Evolutionary conservation across 2,797 vertebrate genomes (phyloP).

Genomic region (Oreortyx pictus): DNA sequence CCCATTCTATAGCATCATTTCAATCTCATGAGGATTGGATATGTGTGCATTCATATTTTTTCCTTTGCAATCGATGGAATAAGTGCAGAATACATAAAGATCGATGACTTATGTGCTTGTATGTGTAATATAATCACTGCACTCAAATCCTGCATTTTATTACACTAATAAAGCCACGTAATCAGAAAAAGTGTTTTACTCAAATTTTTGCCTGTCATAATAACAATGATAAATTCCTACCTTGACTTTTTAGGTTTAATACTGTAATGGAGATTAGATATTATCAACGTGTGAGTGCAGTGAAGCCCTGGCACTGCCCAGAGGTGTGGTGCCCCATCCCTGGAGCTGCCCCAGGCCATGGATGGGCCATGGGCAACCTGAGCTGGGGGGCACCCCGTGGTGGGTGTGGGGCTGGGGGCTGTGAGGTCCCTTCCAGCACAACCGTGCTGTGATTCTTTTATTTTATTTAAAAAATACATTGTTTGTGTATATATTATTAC

Average conservation of each 20-base stretch:
- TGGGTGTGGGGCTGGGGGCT: neutral
- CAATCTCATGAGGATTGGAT: neutral
- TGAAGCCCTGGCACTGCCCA: neutral
- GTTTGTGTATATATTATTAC: neutral
- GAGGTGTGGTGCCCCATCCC: neutral
- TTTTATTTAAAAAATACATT: accelerated
- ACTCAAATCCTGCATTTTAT: neutral
- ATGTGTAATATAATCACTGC: accelerated
- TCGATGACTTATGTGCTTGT: accelerated
- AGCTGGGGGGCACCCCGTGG: neutral
- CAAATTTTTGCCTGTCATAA: neutral
- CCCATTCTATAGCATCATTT: neutral
- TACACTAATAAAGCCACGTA: accelerated
- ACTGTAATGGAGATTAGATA: accelerated
- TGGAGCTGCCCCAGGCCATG: neutral
- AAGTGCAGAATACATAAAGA: neutral
- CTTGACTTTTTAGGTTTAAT: neutral
- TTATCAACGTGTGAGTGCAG: neutral
- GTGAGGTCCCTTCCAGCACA: neutral
- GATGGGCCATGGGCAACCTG: neutral
- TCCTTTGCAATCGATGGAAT: no score
- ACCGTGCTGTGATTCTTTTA: neutral
- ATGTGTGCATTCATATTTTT: neutral
- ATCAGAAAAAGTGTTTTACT: neutral
- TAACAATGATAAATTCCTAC: neutral